phyloP scores from a whole-genome alignment of 2,888 invertebrate species.

The Sarcophaga variegata region DNA sequence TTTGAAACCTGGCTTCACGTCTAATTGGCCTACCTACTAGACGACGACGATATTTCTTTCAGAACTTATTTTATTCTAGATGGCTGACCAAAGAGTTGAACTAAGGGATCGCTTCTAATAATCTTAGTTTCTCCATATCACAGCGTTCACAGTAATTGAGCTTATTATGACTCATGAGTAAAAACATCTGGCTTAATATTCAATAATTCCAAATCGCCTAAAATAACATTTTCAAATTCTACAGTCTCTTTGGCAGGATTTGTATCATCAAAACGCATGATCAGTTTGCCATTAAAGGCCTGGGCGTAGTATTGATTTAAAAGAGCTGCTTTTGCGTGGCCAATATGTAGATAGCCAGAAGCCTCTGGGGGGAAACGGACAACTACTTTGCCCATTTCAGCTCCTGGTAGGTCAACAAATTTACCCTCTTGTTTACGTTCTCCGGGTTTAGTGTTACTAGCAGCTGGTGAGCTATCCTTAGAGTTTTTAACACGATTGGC shows the following conservation, averaged over 20 bases:
- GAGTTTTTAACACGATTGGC: constrained; percentile 71
- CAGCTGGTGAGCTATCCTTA: constrained; percentile 69
- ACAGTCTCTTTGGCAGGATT: constrained; percentile 99
- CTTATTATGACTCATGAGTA: no score
- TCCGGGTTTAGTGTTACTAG: constrained; percentile 76
- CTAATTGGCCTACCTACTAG: no score
- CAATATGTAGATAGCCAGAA: constrained; percentile 98
- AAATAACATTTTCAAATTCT: constrained; percentile 87
- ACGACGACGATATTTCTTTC: no score
- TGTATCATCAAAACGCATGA: constrained; percentile 99
- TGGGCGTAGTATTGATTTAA: constrained; percentile 98
- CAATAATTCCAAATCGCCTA: constrained; percentile 95
- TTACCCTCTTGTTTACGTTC: constrained; percentile 94
- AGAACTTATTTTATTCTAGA: no score
- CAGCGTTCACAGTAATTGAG: no score
- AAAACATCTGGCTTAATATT: constrained; percentile 96
- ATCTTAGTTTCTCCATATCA: no score
- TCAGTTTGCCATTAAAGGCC: constrained; percentile 94
- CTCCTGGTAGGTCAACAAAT: constrained; percentile 97
- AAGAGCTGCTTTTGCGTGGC: constrained; percentile 99
- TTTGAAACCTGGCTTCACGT: no score
- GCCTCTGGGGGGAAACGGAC: constrained; percentile 99
- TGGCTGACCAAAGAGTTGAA: no score
- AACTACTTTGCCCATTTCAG: constrained; percentile 98
- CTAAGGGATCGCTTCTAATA: no score